These are phyloP conservation scores for Uromys caudimaculatus DNA, from an alignment of 2,797 vertebrate species.

Conservation along the genomic window DNA sequence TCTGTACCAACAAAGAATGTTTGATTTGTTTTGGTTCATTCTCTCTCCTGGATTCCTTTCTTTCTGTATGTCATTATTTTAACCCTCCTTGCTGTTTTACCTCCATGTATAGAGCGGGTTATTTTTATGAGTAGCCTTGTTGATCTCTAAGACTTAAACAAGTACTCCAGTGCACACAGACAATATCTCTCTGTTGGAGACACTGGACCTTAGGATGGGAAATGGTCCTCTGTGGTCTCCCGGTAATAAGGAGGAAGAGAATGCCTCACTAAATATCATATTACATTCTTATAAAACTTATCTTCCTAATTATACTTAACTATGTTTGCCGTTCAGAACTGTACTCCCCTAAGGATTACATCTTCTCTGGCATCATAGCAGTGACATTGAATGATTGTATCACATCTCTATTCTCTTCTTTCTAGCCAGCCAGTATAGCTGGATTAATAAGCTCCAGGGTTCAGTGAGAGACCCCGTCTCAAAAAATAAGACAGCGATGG, in stretches of 20 bases:
- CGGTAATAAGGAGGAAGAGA: background rate
- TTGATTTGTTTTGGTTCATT: background rate
- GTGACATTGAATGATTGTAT: background rate
- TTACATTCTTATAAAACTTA: background rate
- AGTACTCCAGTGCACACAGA: background rate
- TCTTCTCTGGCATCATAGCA: constrained; percentile 25
- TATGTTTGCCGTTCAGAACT: constrained; percentile 54
- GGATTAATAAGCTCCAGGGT: background rate
- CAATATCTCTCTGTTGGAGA: background rate
- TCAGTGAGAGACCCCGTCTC: background rate
- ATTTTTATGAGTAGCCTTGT: constrained; percentile 5
- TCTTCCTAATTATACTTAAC: background rate
- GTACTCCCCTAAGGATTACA: background rate
- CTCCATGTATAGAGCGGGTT: background rate
- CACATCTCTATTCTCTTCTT: background rate
- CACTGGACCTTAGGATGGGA: background rate
- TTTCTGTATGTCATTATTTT: background rate
- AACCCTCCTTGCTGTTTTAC: background rate
- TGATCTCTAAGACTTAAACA: background rate
- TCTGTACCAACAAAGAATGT: background rate
- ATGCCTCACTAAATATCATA: background rate
- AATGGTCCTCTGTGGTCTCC: background rate
- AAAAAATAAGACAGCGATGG: background rate
- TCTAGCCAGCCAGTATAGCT: background rate
- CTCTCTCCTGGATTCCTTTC: background rate